Evolutionary conservation across 2,888 invertebrate genomes (phyloP).

Genomic region (Arctia plantaginis): DNA sequence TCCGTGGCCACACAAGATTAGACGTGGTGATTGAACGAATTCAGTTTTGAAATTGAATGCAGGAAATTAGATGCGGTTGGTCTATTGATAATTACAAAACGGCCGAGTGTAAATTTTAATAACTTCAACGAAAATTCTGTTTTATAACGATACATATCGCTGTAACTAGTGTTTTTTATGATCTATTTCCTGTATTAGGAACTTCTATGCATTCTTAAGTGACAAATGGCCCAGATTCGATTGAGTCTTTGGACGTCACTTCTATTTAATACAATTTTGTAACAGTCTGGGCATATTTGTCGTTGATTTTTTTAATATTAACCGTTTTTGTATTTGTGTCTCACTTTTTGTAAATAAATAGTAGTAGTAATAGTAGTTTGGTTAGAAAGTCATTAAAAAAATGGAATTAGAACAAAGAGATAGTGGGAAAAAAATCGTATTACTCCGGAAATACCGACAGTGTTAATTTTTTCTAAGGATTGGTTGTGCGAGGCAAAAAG

Average conservation of each 20-base stretch:
- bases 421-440: too few relatives aligned
- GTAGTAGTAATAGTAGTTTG: too few relatives aligned
- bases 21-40: constrained; percentile 46
- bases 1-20: constrained; percentile 51
- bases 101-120: background rate
- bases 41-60: constrained; percentile 23
- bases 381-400: too few relatives aligned
- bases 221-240: background rate
- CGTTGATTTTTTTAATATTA: too few relatives aligned
- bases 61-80: background rate
- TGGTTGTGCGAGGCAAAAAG: too few relatives aligned
- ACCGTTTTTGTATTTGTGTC: too few relatives aligned
- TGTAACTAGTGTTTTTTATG: background rate
- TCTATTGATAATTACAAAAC: background rate
- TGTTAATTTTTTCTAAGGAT: too few relatives aligned
- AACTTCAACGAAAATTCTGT: background rate
- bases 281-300: too few relatives aligned
- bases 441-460: too few relatives aligned
- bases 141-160: background rate
- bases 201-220: background rate
- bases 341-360: too few relatives aligned
- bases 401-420: too few relatives aligned
- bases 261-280: background rate
- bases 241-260: background rate
- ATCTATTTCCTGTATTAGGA: background rate